Evolutionary conservation across 2,888 invertebrate genomes (phyloP).

Genomic region (Girardia tigrina): DNA sequence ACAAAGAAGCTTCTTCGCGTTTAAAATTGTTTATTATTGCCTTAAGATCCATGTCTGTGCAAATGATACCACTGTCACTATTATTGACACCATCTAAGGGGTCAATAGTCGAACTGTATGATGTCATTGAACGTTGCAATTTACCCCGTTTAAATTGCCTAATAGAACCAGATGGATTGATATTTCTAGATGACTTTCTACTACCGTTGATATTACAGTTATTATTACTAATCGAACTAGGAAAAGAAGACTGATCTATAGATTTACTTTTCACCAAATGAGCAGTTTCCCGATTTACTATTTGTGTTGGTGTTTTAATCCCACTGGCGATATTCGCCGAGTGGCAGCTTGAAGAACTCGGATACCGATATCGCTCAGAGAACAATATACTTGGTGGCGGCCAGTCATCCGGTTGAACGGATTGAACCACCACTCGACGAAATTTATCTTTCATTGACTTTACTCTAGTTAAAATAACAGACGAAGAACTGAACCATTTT

Average conservation of each 20-base stretch:
- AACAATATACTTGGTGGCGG: constrained; percentile 30
- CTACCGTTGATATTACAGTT: not conserved
- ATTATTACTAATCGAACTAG: too few relatives aligned
- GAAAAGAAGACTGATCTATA: not conserved
- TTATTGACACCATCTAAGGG: not conserved
- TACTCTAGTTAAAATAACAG: not conserved
- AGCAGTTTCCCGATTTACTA: not conserved
- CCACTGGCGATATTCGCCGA: not conserved
- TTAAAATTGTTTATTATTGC: not conserved
- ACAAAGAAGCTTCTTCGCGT: not conserved
- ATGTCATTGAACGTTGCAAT: not conserved
- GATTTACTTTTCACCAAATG: not conserved
- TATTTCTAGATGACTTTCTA: not conserved
- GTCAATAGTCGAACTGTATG: not conserved
- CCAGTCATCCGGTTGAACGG: constrained; percentile 31
- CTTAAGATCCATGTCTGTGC: constrained; percentile 25
- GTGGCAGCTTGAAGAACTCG: not conserved
- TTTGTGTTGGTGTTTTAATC: not conserved
- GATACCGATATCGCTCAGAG: not conserved
- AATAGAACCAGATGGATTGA: not conserved
- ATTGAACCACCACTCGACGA: constrained; percentile 28
- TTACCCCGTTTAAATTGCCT: not conserved
- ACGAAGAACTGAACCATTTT: not conserved
- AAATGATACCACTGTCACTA: constrained; percentile 16
- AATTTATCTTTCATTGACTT: constrained; percentile 31